These are phyloP conservation scores for Plectrocnemia conspersa DNA, from an alignment of 1,140 invertebrate genomes.

Conservation along the genomic window DNA sequence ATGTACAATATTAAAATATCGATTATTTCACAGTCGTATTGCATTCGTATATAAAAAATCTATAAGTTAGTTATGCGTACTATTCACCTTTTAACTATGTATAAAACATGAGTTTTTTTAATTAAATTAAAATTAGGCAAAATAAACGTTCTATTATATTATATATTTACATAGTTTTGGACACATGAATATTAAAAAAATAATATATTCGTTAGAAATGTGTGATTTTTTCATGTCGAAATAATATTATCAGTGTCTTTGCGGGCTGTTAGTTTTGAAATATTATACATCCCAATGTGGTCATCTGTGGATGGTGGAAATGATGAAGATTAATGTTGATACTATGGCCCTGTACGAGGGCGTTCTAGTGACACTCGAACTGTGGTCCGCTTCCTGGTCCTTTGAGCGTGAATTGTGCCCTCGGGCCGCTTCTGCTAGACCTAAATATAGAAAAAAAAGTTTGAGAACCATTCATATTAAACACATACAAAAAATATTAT, in stretches of 20 bases:
- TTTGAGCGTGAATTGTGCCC: slow-evolving; percentile 38
- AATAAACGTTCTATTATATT: too few species aligned
- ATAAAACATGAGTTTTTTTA: too few species aligned
- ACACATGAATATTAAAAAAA: too few species aligned
- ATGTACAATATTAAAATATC: background rate
- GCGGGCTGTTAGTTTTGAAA: too few species aligned
- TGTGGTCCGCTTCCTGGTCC: slow-evolving; percentile 23
- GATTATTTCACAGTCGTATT: slow-evolving; percentile 1
- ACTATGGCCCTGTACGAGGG: background rate
- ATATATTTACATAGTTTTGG: too few species aligned
- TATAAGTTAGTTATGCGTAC: too few species aligned
- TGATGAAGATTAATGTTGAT: background rate
- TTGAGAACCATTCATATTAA: too few species aligned
- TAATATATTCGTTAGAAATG: too few species aligned
- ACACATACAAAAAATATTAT: too few species aligned
- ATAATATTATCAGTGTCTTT: slow-evolving; percentile 1
- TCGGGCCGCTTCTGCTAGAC: slow-evolving; percentile 40
- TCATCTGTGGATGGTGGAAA: slow-evolving; percentile 9
- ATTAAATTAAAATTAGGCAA: too few species aligned
- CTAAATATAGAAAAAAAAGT: slow-evolving; percentile 29
- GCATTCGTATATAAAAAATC: too few species aligned
- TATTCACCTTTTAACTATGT: too few species aligned
- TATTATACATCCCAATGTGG: slow-evolving; percentile 8
- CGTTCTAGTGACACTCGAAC: background rate
- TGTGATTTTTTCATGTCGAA: background rate